phyloP scores from a whole-genome alignment of 1,140 invertebrate genomes.

The Dendroctonus ponderosae region DNA sequence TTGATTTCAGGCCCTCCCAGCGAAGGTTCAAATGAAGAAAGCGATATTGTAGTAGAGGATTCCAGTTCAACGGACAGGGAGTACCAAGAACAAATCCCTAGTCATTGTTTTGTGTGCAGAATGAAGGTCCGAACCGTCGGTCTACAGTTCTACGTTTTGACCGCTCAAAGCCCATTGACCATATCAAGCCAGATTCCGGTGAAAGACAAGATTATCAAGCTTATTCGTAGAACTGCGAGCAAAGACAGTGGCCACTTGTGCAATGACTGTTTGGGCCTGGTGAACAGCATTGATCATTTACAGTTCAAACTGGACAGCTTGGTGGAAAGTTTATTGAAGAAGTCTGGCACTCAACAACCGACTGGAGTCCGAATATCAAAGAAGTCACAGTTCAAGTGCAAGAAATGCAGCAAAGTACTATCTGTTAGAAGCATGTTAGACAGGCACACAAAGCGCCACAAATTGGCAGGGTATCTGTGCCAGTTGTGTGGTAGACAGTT shows the following conservation, averaged over 20 bases:
- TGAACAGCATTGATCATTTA: slow-evolving; percentile 47
- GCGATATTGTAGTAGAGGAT: slow-evolving; percentile 49
- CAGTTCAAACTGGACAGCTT: slow-evolving; percentile 42
- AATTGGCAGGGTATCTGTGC: slow-evolving; percentile 30
- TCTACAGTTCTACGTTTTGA: slow-evolving; percentile 45
- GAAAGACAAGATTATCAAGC: slow-evolving; percentile 38
- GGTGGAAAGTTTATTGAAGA: slow-evolving; percentile 39
- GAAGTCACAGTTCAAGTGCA: slow-evolving; percentile 35
- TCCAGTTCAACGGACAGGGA: slow-evolving; percentile 42
- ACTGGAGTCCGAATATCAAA: slow-evolving; percentile 2
- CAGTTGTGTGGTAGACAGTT: slow-evolving; percentile 34
- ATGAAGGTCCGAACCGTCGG: slow-evolving; percentile 40
- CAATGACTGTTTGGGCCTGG: slow-evolving; percentile 44
- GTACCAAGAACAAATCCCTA: slow-evolving; percentile 29
- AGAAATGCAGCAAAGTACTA: slow-evolving; percentile 34
- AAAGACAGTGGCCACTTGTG: slow-evolving; percentile 41
- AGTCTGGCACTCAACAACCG: slow-evolving; percentile 36
- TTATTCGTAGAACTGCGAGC: slow-evolving; percentile 35
- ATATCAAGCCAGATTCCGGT: slow-evolving; percentile 47
- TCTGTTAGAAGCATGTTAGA: slow-evolving; percentile 14
- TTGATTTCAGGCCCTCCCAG: slow-evolving; percentile 9
- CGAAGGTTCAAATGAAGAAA: slow-evolving; percentile 43
- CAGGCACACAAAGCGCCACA: slow-evolving; percentile 29
- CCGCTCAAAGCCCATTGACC: slow-evolving; percentile 41
- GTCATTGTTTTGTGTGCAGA: slow-evolving; percentile 45